Evolutionary conservation across 2,797 vertebrate genomes (phyloP), one percentile per base, ranked within the genome.

Genomic region (Tenualosa thibaudeaui): DNA sequence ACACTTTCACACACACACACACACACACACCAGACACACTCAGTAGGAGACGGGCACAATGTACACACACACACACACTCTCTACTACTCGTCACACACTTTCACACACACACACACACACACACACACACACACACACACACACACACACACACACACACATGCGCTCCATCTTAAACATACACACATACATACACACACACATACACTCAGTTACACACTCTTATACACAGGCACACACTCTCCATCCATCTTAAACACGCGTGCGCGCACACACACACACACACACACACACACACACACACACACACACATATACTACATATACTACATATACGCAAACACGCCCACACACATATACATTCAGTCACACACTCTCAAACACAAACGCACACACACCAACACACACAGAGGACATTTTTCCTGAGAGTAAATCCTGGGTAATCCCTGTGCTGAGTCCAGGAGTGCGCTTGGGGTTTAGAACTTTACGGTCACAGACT

Each of bases 401-500:
- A 22, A 85, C 81, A 87, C 82, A 87, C 51, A 88, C 81, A 84
- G 81, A 82, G 26, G 31, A 26, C 37, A 37, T 71, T 71, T 40
- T 71, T 40, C 68, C 68, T 71, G 68, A 37, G 68, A 4, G 31
- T 71, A 71, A 93, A 92, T 93, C 91, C 89, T 84, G 56, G 13
- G 26, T 85, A 82, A 83, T 87, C 84, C 40, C 85, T 83, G 40
- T 68, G 62, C 31, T 12, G 31, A 71, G 68, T 37, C 13, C 13
- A 37, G 68, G 31, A 31, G 13, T 71, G 68, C 12, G 68, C 31
- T 19, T 37, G 81, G 40, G 60, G 85, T 91, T 87, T 90, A 84
- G 24, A 88, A 90, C 91, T 90, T 89, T 90, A 91, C 92, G 88
- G 92, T 93, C 90, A 93, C 90, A 92, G 92, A 90, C 91, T 89